Evolutionary conservation across 2,888 invertebrate genomes (phyloP).

Genomic region (Pimpla rufipes): DNA sequence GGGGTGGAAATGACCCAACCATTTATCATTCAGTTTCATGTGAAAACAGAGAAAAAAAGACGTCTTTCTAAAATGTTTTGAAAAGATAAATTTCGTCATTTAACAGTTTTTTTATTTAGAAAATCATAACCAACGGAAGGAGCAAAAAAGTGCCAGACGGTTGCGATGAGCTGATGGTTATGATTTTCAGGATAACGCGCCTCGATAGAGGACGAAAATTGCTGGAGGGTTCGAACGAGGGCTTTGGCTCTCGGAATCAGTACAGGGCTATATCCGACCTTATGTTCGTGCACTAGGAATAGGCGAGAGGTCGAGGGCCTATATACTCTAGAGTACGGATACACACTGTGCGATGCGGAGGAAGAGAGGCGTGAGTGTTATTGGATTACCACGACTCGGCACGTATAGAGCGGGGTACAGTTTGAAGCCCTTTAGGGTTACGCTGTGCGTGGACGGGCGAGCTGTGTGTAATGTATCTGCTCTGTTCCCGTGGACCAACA

Average conservation of each 20-base stretch:
- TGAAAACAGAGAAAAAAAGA: too few relatives aligned
- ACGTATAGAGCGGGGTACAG: conserved; percentile 72
- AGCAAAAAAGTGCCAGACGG: neutral
- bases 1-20: too few relatives aligned
- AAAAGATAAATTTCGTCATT: too few relatives aligned
- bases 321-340: neutral
- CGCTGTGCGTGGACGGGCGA: conserved; percentile 13
- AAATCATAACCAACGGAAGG: too few relatives aligned
- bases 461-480: neutral
- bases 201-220: neutral
- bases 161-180: neutral
- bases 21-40: too few relatives aligned
- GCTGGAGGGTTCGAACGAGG: neutral
- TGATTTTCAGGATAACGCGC: too few relatives aligned
- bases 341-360: neutral
- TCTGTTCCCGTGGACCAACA: neutral
- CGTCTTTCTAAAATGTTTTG: too few relatives aligned
- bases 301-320: neutral
- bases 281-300: neutral
- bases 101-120: too few relatives aligned
- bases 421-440: conserved; percentile 71
- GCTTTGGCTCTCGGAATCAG: neutral
- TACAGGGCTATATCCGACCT: neutral
- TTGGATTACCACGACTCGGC: conserved; percentile 73
- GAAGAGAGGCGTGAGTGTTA: conserved; percentile 66